Evolutionary conservation across 2,888 invertebrate genomes (phyloP).

Genomic region (Antheraea yamamai): DNA sequence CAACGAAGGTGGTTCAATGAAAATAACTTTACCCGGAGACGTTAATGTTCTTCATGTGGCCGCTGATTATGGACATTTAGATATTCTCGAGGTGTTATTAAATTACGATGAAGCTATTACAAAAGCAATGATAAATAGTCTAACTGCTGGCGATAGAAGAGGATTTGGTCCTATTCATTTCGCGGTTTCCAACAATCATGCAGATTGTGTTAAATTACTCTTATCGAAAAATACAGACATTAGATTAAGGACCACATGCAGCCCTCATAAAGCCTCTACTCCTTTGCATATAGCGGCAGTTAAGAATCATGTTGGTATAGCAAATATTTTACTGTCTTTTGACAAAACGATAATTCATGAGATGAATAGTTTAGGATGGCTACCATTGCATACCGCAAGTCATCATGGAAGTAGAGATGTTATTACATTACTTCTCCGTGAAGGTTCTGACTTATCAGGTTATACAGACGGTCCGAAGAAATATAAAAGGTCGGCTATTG

Average conservation of each 20-base stretch:
- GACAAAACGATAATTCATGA: conserved; percentile 71
- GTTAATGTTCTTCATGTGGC: conserved; percentile 83
- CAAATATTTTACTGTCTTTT: conserved; percentile 58
- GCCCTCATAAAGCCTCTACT: conserved; percentile 67
- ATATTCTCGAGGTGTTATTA: conserved; percentile 79
- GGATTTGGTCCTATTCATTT: conserved; percentile 79
- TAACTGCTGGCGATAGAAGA: conserved; percentile 61
- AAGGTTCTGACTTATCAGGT: conserved; percentile 73
- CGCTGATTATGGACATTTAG: conserved; percentile 77
- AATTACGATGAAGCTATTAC: conserved; percentile 64
- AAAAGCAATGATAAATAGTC: conserved; percentile 51
- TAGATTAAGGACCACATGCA: conserved; percentile 64
- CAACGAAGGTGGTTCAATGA: conserved; percentile 70
- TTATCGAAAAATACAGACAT: conserved; percentile 72
- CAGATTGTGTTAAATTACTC: conserved; percentile 70
- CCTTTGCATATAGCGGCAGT: conserved; percentile 75
- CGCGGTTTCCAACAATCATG: conserved; percentile 79
- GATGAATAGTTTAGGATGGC: conserved; percentile 61
- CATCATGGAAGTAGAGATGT: conserved; percentile 83
- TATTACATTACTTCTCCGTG: conserved; percentile 63
- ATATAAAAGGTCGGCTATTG: conserved; percentile 71
- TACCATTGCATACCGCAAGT: conserved; percentile 73
- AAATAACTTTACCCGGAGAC: conserved; percentile 66
- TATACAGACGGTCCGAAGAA: conserved; percentile 68
- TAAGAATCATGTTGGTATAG: conserved; percentile 64